Evolutionary conservation across 1,140 invertebrate genomes (phyloP).

Genomic region (Rhopalosiphum maidis): DNA sequence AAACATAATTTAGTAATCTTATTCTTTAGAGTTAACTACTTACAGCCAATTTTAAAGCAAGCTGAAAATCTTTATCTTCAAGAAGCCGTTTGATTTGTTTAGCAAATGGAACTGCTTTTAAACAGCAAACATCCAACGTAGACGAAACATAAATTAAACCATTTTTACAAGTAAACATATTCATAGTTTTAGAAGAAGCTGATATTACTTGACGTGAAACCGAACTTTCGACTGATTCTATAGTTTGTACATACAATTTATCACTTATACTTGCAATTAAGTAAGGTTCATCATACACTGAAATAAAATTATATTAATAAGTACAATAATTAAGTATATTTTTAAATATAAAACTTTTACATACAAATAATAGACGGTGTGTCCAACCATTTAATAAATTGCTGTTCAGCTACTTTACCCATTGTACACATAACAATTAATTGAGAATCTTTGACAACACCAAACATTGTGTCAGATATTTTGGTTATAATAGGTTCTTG

Average conservation of each 20-base stretch:
- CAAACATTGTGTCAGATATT: constrained; percentile 76
- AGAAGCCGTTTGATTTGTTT: constrained; percentile 83
- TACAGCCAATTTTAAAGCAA: constrained; percentile 92
- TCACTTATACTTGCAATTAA: constrained; percentile 82
- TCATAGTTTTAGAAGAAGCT: constrained; percentile 63
- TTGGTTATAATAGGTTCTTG: constrained; percentile 83
- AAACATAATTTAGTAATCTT: not conserved
- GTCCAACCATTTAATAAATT: constrained; percentile 83
- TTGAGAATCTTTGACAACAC: constrained; percentile 82
- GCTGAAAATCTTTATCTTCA: constrained; percentile 88
- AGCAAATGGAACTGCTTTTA: constrained; percentile 78
- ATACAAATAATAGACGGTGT: constrained; percentile 76
- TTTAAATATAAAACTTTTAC: constrained; percentile 59
- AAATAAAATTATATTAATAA: constrained; percentile 60
- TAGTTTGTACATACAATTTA: constrained; percentile 80
- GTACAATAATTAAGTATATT: not conserved
- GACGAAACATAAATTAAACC: constrained; percentile 88
- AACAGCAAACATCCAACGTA: constrained; percentile 83
- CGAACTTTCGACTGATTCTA: constrained; percentile 65
- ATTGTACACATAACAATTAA: constrained; percentile 80
- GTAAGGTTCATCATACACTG: constrained; percentile 91
- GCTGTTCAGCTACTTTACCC: constrained; percentile 73
- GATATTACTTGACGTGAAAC: constrained; percentile 49
- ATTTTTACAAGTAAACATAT: constrained; percentile 79
- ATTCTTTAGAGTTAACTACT: constrained; percentile 63